Conservation (phyloP, 2,797 vertebrate genomes). For the Chiloscyllium punctatum region DNA sequence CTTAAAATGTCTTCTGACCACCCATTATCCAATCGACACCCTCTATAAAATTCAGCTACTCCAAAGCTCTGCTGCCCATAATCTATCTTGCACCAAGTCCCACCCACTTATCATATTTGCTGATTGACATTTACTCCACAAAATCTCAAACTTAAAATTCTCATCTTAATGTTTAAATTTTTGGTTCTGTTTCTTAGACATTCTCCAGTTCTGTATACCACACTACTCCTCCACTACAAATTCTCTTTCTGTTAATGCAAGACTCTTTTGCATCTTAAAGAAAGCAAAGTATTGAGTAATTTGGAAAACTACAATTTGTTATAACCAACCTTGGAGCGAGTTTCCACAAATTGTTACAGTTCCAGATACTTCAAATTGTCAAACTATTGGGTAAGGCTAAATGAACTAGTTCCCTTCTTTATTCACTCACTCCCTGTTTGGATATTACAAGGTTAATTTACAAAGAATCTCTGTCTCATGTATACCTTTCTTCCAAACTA, state of each 20-base stretch:
- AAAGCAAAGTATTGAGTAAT: too few species aligned
- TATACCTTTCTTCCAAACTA: too few species aligned
- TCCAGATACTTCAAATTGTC: too few species aligned
- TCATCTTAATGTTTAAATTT: background rate
- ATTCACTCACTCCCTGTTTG: too few species aligned
- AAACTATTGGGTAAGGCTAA: too few species aligned
- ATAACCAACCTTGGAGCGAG: too few species aligned
- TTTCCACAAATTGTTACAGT: too few species aligned
- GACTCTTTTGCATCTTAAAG: background rate
- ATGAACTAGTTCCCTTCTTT: too few species aligned
- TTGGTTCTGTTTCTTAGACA: background rate
- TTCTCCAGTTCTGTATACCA: background rate
- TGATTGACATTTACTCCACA: background rate
- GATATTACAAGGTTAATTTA: too few species aligned
- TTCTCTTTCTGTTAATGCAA: background rate
- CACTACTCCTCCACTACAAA: background rate
- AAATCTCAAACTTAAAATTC: background rate
- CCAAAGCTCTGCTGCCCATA: background rate
- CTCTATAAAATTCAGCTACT: background rate
- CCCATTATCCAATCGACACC: too few species aligned
- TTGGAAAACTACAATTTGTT: too few species aligned
- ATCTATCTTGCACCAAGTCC: background rate
- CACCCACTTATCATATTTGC: background rate
- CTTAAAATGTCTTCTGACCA: background rate
- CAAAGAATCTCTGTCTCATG: too few species aligned